phyloP scores from a whole-genome alignment of 35 echinoderm and acorn worm species.

The Strongylocentrotus purpuratus region DNA sequence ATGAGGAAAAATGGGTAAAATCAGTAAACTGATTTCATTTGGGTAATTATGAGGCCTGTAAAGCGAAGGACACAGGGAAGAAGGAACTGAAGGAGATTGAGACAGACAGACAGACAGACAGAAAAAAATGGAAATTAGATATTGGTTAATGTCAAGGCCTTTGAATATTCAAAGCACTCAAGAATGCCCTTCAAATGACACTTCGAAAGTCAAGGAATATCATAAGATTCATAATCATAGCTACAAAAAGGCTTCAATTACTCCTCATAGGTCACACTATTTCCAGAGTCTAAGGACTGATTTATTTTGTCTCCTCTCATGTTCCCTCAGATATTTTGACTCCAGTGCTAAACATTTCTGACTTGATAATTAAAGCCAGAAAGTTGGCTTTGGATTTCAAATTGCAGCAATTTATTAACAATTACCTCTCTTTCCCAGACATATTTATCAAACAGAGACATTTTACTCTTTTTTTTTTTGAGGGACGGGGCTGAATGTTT shows the following conservation, averaged over 20 bases:
- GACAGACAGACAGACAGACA: too few species aligned
- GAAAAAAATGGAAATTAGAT: background rate
- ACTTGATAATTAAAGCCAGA: background rate
- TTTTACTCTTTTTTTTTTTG: background rate
- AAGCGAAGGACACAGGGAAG: too few species aligned
- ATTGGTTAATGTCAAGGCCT: background rate
- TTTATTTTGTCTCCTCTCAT: background rate
- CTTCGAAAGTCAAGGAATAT: background rate
- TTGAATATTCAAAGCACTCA: background rate
- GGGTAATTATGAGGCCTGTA: too few species aligned
- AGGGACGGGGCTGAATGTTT: background rate
- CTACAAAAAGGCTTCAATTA: background rate
- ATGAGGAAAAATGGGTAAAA: too few species aligned
- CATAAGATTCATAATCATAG: background rate
- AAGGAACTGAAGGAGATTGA: background rate
- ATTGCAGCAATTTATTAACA: background rate
- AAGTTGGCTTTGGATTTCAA: background rate
- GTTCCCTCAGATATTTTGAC: background rate
- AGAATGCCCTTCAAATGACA: background rate
- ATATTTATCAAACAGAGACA: background rate
- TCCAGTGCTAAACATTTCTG: background rate
- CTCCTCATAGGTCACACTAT: background rate
- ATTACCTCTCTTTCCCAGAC: background rate
- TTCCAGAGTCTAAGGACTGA: background rate
- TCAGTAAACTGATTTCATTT: too few species aligned